Evolutionary conservation across 2,797 vertebrate species (phyloP).

Genomic region (Tragelaphus oryx): DNA sequence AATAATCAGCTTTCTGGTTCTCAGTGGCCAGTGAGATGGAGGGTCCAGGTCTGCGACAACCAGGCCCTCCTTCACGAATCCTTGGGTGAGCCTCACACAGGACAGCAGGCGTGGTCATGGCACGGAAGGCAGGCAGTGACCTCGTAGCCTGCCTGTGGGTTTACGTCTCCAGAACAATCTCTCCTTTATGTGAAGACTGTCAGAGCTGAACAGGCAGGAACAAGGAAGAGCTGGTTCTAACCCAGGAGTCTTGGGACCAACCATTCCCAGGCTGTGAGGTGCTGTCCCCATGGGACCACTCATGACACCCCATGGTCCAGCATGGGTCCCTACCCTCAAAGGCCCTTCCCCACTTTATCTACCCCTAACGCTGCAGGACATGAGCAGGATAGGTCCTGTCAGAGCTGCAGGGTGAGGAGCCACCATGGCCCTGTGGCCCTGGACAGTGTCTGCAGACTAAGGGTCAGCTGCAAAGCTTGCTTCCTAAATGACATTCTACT

Average conservation of each 20-base stretch:
- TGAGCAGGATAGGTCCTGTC: neutral
- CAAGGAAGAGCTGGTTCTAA: neutral
- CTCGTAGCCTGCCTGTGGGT: neutral
- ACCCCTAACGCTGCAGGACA: neutral
- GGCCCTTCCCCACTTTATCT: neutral
- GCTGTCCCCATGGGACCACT: neutral
- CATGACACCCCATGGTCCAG: neutral
- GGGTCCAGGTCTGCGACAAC: neutral
- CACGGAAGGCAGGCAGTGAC: neutral
- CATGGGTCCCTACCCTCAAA: neutral
- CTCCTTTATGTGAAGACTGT: neutral
- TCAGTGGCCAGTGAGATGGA: neutral
- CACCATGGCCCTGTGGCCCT: neutral
- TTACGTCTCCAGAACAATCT: neutral
- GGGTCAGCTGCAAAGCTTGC: neutral
- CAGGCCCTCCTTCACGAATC: rapidly evolving
- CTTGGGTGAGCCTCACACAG: neutral
- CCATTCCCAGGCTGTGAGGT: neutral
- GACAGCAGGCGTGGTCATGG: neutral
- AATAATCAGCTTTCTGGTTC: neutral
- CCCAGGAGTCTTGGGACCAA: neutral
- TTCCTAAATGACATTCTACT: neutral
- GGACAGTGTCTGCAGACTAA: neutral
- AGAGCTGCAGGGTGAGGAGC: neutral
- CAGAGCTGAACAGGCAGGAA: neutral